Evolutionary conservation across 2,113 vertebrate species (phyloP).

Genomic region (Petromus typicus): DNA sequence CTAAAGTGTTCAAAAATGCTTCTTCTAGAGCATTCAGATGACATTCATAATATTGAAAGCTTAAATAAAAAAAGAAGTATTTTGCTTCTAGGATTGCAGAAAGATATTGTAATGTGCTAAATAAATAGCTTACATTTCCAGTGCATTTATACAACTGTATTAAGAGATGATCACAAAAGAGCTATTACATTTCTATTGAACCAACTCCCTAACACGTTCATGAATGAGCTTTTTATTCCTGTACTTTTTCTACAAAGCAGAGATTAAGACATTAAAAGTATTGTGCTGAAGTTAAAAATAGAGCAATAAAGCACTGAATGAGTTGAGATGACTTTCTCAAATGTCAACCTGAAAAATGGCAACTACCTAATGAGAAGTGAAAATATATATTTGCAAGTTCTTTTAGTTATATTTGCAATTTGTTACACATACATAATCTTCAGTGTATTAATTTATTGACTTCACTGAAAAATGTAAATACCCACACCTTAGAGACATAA

Average conservation of each 20-base stretch:
- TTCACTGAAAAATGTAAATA: neutral
- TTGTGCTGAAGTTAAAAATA: constrained; percentile 54
- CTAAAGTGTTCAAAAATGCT: neutral
- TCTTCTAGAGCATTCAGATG: neutral
- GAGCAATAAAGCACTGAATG: constrained; percentile 64
- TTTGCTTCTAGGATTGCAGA: constrained; percentile 45
- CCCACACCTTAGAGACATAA: neutral
- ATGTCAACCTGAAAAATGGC: constrained; percentile 56
- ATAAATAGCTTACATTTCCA: constrained; percentile 69
- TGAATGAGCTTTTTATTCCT: constrained; percentile 41
- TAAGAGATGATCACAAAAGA: constrained; percentile 49
- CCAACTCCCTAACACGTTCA: neutral
- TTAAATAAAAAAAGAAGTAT: constrained; percentile 21
- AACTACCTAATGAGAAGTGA: constrained; percentile 51
- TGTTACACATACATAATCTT: constrained; percentile 31
- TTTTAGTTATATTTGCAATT: constrained; percentile 52
- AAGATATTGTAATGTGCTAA: constrained; percentile 57
- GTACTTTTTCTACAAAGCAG: constrained; percentile 36
- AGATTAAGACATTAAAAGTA: constrained; percentile 63
- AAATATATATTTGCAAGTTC: neutral
- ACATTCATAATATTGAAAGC: neutral
- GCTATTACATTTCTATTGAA: constrained; percentile 52
- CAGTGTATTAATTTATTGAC: neutral
- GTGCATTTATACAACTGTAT: constrained; percentile 50
- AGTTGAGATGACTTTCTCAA: neutral